A percentile compares a stretch with the other conserved stretches of the same genome.
phyloP scores from a whole-genome alignment of 2,888 invertebrate genomes.

The Abrostola triplasia region DNA sequence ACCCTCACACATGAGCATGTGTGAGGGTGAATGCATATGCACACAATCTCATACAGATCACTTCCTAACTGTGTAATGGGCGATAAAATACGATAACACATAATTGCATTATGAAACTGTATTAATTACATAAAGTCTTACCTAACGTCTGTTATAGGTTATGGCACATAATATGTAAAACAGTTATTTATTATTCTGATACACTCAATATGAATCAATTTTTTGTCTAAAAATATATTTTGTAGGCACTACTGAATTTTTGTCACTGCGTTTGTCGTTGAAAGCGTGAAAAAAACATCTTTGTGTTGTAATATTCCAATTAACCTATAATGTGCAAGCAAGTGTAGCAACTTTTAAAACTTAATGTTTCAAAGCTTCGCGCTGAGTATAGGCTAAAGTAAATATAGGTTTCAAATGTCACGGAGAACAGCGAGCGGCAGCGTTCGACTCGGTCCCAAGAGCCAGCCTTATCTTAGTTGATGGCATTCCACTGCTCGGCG shows the following conservation, averaged over 20 bases:
- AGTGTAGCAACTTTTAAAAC: constrained; percentile 6
- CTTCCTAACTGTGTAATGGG: constrained; percentile 48
- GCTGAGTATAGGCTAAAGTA: constrained; percentile 56
- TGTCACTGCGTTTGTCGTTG: too few relatives aligned
- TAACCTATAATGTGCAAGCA: too few relatives aligned
- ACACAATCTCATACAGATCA: constrained; percentile 50
- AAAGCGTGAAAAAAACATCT: too few relatives aligned
- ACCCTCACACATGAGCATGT: constrained; percentile 31
- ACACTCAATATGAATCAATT: constrained; percentile 1
- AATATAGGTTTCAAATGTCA: constrained; percentile 71
- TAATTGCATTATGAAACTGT: constrained; percentile 31
- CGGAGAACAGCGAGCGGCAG: constrained; percentile 65
- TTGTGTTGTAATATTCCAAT: too few relatives aligned
- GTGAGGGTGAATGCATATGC: constrained; percentile 43
- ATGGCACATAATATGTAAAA: constrained; percentile 14
- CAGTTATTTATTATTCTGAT: too few relatives aligned
- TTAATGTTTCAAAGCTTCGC: constrained; percentile 30
- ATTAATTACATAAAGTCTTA: constrained; percentile 27
- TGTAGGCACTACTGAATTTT: too few relatives aligned
- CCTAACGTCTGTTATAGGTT: constrained; percentile 7
- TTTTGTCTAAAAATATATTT: not conserved
- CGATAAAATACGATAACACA: constrained; percentile 42
- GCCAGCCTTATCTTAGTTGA: constrained; percentile 85
- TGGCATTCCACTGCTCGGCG: constrained; percentile 85
- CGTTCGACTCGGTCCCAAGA: constrained; percentile 71